Evolutionary conservation across 1,140 invertebrate genomes (phyloP).

Genomic region (silkworm (Bombyx mori)): DNA sequence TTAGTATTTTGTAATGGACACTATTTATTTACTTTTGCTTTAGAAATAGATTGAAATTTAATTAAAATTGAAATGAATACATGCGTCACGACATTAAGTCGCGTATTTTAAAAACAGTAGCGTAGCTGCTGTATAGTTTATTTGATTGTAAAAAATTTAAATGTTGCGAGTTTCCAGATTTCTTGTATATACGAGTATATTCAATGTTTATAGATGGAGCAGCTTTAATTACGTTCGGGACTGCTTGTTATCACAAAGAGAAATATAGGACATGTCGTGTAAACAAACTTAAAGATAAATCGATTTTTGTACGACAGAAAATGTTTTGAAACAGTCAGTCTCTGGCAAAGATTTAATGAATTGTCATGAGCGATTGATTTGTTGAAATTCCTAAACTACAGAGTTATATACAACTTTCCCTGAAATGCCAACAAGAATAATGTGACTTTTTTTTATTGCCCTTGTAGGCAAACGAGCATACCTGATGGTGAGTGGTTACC

Average conservation of each 20-base stretch:
- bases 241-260: slow-evolving; percentile 5
- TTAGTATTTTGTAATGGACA: too few relatives aligned
- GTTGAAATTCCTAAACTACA: too few relatives aligned
- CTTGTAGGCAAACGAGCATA: too few relatives aligned
- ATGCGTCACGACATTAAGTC: slow-evolving; percentile 3
- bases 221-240: slow-evolving; percentile 5
- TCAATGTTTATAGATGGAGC: slow-evolving; percentile 1
- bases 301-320: not conserved
- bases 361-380: too few relatives aligned
- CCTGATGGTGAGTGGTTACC: too few relatives aligned
- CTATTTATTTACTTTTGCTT: slow-evolving; percentile 4
- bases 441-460: too few relatives aligned
- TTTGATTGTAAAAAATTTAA: not conserved
- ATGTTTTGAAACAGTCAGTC: too few relatives aligned
- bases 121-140: slow-evolving; percentile 2
- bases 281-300: slow-evolving; percentile 4
- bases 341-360: too few relatives aligned
- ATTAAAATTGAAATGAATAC: too few relatives aligned
- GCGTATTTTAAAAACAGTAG: slow-evolving; percentile 3
- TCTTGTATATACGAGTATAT: slow-evolving; percentile 2
- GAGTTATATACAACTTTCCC: too few relatives aligned
- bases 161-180: slow-evolving; percentile 4
- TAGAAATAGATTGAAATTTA: not conserved
- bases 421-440: too few relatives aligned
- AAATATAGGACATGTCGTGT: slow-evolving; percentile 2